These are phyloP conservation scores for Ophion obscuratus DNA, from an alignment of 2,888 invertebrate species.

Conservation along the genomic window DNA sequence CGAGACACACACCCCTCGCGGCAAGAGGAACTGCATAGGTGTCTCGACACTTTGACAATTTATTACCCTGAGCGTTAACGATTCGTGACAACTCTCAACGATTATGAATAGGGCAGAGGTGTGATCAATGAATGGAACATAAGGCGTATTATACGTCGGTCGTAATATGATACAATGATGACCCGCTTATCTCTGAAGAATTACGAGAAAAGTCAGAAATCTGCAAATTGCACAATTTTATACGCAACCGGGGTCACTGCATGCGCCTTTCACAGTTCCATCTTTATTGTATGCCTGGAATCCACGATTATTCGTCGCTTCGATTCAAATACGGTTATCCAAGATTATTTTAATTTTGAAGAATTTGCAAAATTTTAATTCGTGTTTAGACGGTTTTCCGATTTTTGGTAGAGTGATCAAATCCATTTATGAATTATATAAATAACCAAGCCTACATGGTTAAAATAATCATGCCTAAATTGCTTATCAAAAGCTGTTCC, in stretches of 20 bases:
- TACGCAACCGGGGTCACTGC: neutral
- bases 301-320: neutral
- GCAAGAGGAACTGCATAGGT: slow-evolving; percentile 5
- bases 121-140: slow-evolving; percentile 13
- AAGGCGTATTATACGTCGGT: neutral
- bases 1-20: slow-evolving; percentile 3
- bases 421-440: too few species aligned
- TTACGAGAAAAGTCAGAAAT: slow-evolving; percentile 4
- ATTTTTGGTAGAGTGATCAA: too few species aligned
- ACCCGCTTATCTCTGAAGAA: slow-evolving; percentile 4
- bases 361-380: neutral
- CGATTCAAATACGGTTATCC: neutral
- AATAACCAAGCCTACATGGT: too few species aligned
- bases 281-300: neutral
- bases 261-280: neutral
- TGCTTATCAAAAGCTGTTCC: neutral
- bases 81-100: slow-evolving; percentile 24
- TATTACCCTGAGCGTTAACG: slow-evolving; percentile 24
- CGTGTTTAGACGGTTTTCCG: neutral
- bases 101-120: slow-evolving; percentile 12
- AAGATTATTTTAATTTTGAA: neutral
- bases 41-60: slow-evolving; percentile 13
- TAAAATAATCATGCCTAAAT: neutral
- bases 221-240: slow-evolving; percentile 14
- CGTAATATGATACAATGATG: neutral